A percentile compares a stretch with the other conserved stretches of the same genome.
phyloP scores from a whole-genome alignment of 2,113 vertebrate genomes.

The Pholis gunnellus region DNA sequence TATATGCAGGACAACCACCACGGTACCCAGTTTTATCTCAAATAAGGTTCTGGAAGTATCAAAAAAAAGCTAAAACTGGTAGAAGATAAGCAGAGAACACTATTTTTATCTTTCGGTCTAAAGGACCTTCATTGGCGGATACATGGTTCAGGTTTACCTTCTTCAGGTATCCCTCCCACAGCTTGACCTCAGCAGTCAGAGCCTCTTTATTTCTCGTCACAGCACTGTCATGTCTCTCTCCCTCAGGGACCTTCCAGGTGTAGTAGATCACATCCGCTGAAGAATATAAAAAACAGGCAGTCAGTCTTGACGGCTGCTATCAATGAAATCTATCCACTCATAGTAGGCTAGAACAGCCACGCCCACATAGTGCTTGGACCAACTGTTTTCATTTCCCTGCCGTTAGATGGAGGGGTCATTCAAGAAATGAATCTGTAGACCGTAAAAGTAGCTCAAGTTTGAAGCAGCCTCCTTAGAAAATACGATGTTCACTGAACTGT shows the following conservation, averaged over 20 bases:
- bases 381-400: not conserved
- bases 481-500: not conserved
- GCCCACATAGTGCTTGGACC: not conserved
- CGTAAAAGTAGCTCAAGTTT: not conserved
- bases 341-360: not conserved
- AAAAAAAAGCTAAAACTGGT: too few species aligned
- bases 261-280: conserved; percentile 73
- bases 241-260: conserved; percentile 70
- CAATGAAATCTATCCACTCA: not conserved
- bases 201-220: conserved; percentile 72
- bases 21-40: too few species aligned
- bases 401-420: not conserved
- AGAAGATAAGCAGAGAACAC: too few species aligned
- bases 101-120: too few species aligned
- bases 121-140: too few species aligned
- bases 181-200: conserved; percentile 67
- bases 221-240: conserved; percentile 80
- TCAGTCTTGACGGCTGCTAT: not conserved
- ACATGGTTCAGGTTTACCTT: conserved; percentile 60
- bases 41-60: too few species aligned
- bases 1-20: too few species aligned
- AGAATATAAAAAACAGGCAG: not conserved
- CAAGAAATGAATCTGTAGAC: not conserved
- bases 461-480: not conserved
- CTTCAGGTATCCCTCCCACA: conserved; percentile 83